A percentile compares a stretch with the other conserved stretches of the same genome.
Conservation (phyloP, 2,113 vertebrate species). For the Gopherus flavomarginatus region DNA sequence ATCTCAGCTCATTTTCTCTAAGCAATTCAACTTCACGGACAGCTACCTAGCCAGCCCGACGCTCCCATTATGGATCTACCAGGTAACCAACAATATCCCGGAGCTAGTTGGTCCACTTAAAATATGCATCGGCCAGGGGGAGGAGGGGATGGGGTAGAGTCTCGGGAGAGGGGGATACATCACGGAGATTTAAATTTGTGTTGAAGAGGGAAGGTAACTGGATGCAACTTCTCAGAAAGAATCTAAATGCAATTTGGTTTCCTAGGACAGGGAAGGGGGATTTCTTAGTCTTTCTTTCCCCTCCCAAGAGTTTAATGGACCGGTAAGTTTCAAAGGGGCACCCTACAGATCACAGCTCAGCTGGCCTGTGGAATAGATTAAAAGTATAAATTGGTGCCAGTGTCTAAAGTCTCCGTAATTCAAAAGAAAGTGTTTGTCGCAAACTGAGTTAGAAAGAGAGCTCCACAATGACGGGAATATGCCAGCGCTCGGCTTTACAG, state of each 20-base stretch:
- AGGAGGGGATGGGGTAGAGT: not conserved
- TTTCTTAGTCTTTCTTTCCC: not conserved
- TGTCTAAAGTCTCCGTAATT: not conserved
- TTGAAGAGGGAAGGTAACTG: not conserved
- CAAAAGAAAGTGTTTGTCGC: not conserved
- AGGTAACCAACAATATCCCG: conserved; percentile 80
- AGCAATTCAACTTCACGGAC: conserved; percentile 79
- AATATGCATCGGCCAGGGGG: not conserved
- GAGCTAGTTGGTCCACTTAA: not conserved
- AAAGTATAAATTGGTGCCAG: not conserved
- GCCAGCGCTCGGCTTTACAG: not conserved
- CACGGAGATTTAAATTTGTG: not conserved
- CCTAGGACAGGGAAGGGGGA: not conserved
- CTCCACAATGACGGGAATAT: not conserved
- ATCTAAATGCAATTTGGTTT: not conserved
- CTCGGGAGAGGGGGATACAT: not conserved
- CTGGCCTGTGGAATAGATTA: too few relatives aligned
- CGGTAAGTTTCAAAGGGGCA: too few relatives aligned
- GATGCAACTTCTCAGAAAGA: conserved; percentile 40
- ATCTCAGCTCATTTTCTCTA: conserved; percentile 73
- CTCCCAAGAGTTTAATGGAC: not conserved
- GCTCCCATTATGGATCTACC: conserved; percentile 84
- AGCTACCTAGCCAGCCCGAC: conserved; percentile 64
- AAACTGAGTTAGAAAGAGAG: not conserved
- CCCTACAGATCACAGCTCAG: not conserved